Evolutionary conservation across 2,113 vertebrate genomes (phyloP).

Genomic region (Stegastes partitus): DNA sequence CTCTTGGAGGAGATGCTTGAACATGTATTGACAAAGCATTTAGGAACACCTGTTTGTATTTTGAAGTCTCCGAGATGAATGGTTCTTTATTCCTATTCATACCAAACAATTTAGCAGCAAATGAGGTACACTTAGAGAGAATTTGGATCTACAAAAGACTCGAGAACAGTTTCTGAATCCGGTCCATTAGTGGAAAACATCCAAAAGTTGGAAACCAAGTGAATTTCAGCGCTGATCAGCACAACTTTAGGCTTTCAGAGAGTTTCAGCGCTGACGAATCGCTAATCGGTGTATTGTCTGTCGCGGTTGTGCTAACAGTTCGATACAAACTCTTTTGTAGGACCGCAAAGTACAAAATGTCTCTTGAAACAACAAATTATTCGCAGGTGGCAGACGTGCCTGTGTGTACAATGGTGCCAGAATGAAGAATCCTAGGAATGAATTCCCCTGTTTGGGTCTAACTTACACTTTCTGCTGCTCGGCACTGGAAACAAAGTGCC

Average conservation of each 20-base stretch:
- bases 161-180: constrained; percentile 25
- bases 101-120: constrained; percentile 27
- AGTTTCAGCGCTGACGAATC: constrained; percentile 8
- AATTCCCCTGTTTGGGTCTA: neutral
- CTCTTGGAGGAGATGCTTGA: neutral
- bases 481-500: neutral
- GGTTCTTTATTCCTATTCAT: constrained; percentile 36
- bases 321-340: constrained; percentile 20
- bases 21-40: constrained; percentile 10
- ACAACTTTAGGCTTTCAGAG: constrained; percentile 2
- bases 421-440: neutral
- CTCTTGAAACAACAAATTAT: constrained; percentile 18
- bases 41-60: constrained; percentile 37
- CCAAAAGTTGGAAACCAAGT: constrained; percentile 28
- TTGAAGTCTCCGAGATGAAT: constrained; percentile 16
- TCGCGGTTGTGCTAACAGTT: neutral
- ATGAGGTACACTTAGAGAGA: constrained; percentile 18
- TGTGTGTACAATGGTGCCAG: neutral
- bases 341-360: constrained; percentile 9
- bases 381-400: constrained; percentile 14
- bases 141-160: constrained; percentile 18
- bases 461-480: neutral
- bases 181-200: constrained; percentile 26
- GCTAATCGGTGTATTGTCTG: constrained; percentile 16
- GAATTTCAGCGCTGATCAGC: constrained; percentile 11